A percentile compares a stretch with the other conserved stretches of the same genome.
phyloP scores from a whole-genome alignment of 2,113 vertebrate genomes.

The Puffinus mauretanicus region DNA sequence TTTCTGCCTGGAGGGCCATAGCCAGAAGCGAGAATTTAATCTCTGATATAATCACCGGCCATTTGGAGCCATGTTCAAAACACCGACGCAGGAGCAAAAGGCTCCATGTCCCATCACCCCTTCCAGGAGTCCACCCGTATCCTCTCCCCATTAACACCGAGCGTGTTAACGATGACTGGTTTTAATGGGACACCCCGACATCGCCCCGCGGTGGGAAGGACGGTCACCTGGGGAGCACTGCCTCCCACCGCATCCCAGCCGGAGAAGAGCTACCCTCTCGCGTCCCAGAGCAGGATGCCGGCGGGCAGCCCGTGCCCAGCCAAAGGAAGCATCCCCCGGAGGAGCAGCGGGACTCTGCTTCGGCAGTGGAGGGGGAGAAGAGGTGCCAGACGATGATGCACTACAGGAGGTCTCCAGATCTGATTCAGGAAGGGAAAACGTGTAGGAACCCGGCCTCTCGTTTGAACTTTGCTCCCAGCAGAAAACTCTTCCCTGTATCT shows the following conservation, averaged over 20 bases:
- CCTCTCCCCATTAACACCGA: background rate
- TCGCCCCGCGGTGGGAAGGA: background rate
- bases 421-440: background rate
- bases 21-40: background rate
- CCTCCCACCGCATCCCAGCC: background rate
- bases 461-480: background rate
- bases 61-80: background rate
- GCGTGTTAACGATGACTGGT: rapidly evolving
- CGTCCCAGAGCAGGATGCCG: background rate
- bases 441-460: background rate
- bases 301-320: background rate
- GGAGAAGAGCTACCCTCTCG: background rate
- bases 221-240: background rate
- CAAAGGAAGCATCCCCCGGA: background rate
- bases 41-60: rapidly evolving
- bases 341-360: background rate
- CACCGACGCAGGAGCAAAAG: background rate
- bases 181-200: background rate
- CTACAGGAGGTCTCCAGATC: background rate
- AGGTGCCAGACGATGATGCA: background rate
- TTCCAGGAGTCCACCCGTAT: background rate
- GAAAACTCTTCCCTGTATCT: background rate
- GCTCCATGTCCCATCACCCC: background rate
- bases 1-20: background rate
- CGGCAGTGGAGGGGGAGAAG: background rate